Evolutionary conservation across 2,888 invertebrate genomes (phyloP).

Genomic region (Gerris lacustris): DNA sequence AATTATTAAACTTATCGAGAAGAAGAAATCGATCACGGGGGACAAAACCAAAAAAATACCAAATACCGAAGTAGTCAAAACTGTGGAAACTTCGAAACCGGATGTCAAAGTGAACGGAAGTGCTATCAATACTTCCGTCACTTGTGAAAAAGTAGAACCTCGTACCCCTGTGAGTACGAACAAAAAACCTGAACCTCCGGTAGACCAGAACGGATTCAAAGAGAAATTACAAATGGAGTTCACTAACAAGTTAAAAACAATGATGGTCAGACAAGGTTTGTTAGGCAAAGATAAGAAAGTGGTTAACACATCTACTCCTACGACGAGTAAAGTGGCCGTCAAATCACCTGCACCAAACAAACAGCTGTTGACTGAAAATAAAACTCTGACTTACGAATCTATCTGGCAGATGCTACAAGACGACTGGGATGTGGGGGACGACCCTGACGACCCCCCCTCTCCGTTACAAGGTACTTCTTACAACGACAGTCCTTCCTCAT

Average conservation of each 20-base stretch:
- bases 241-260: conserved; percentile 22
- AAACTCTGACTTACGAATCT: neutral
- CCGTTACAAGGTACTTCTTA: conserved; percentile 21
- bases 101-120: neutral
- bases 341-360: neutral
- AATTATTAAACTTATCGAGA: neutral
- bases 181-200: neutral
- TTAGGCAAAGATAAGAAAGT: neutral
- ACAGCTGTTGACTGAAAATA: neutral
- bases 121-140: neutral
- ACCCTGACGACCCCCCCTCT: neutral
- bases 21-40: neutral
- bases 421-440: neutral
- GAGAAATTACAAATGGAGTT: conserved; percentile 24
- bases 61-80: neutral
- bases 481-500: neutral
- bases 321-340: conserved; percentile 7
- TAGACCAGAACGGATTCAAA: conserved; percentile 23
- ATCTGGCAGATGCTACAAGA: conserved; percentile 8
- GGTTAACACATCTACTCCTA: neutral
- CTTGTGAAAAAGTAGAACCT: neutral
- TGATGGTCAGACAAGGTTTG: neutral
- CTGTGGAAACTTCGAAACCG: neutral
- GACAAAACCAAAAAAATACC: neutral
- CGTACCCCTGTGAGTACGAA: neutral